phyloP scores from a whole-genome alignment of 2,888 invertebrate species.

The Tetramorium bicarinatum region DNA sequence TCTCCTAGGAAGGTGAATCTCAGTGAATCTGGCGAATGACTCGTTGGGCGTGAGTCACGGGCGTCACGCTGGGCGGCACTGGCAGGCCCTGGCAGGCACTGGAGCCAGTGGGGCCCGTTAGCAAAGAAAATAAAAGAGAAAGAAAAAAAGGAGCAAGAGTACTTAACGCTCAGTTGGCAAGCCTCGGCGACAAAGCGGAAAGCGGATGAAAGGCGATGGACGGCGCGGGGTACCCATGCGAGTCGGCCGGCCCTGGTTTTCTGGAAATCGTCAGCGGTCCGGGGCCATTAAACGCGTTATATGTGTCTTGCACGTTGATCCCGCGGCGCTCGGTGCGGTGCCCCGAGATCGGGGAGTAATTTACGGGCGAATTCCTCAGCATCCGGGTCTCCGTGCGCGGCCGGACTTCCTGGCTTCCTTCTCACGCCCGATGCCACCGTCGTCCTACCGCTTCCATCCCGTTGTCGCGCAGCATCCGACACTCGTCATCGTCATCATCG shows the following conservation, averaged over 20 bases:
- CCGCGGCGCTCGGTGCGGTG: constrained; percentile 78
- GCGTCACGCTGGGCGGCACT: not conserved
- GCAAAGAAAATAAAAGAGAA: not conserved
- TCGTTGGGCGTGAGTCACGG: not conserved
- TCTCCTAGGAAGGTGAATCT: not conserved
- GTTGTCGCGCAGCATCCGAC: constrained; percentile 53
- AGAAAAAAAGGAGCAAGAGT: not conserved
- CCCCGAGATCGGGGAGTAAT: constrained; percentile 78
- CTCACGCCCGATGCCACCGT: constrained; percentile 62
- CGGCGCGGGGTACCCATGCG: constrained; percentile 49
- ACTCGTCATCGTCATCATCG: constrained; percentile 63
- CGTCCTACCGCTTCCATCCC: constrained; percentile 48
- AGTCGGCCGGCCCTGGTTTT: constrained; percentile 81
- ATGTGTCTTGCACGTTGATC: constrained; percentile 84
- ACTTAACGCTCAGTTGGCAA: constrained; percentile 53
- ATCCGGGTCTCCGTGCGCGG: constrained; percentile 77
- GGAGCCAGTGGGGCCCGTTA: not conserved
- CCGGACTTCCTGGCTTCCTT: constrained; percentile 71
- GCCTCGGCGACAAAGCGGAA: constrained; percentile 36
- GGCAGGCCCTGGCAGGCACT: not conserved
- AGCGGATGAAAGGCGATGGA: not conserved
- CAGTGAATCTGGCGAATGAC: not conserved
- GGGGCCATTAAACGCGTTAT: constrained; percentile 84
- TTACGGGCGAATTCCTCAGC: constrained; percentile 82
- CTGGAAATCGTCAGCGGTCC: constrained; percentile 83